A percentile compares a stretch with the other conserved stretches of the same genome.
These are phyloP conservation scores for Pachymerium ferrugineum DNA, from an alignment of 2,888 invertebrate species.

Conservation along the genomic window DNA sequence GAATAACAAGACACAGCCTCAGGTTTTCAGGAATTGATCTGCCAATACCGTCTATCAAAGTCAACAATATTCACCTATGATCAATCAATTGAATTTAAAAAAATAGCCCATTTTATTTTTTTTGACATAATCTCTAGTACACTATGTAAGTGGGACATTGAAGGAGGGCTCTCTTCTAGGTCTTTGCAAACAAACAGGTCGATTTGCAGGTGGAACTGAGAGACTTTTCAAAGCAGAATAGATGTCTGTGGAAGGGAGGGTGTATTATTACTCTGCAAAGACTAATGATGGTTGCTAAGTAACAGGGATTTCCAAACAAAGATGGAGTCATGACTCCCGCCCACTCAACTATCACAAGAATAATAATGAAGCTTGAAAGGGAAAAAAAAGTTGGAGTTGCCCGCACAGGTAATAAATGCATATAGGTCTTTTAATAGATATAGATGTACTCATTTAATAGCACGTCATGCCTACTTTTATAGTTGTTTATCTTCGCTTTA, in stretches of 20 bases:
- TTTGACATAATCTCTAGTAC: too few species aligned
- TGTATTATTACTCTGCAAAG: constrained; percentile 6
- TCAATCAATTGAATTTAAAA: not conserved
- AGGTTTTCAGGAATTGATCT: too few species aligned
- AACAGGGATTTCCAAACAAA: constrained; percentile 11
- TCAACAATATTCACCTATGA: not conserved
- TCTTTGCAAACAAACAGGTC: not conserved
- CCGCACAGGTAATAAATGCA: not conserved
- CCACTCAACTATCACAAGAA: not conserved
- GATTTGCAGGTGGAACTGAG: constrained; percentile 8
- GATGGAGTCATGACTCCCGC: constrained; percentile 27
- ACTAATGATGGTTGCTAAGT: constrained; percentile 19
- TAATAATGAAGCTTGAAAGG: constrained; percentile 12
- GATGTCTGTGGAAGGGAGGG: not conserved
- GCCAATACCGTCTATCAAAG: not conserved
- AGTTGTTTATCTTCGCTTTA: not conserved
- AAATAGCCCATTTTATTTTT: not conserved
- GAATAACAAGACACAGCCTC: too few species aligned
- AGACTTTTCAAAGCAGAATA: not conserved
- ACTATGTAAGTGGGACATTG: too few species aligned
- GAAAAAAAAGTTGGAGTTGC: not conserved
- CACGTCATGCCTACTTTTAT: not conserved
- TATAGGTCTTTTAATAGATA: not conserved
- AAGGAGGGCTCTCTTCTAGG: not conserved
- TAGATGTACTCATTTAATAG: constrained; percentile 9